phyloP scores from a whole-genome alignment of 2,888 invertebrate species.

The Spodoptera exigua region DNA sequence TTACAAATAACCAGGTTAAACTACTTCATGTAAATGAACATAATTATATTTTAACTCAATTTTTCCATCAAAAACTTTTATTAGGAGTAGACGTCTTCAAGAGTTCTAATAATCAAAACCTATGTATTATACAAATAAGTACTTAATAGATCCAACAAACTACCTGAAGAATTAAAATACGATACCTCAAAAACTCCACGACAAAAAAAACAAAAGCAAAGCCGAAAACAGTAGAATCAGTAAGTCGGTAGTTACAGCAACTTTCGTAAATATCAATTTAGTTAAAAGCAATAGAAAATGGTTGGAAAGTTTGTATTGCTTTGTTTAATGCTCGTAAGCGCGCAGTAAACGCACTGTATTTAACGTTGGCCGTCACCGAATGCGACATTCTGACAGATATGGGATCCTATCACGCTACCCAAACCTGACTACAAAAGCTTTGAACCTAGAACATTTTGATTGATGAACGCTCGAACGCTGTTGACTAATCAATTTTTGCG shows the following conservation, averaged over 20 bases:
- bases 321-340: constrained; percentile 65
- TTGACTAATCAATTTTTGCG: constrained; percentile 28
- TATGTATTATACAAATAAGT: no score
- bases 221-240: neutral
- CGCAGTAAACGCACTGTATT: constrained; percentile 63
- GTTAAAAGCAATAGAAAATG: constrained; percentile 53
- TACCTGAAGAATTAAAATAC: no score
- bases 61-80: no score
- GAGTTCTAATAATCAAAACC: no score
- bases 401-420: constrained; percentile 74
- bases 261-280: constrained; percentile 54
- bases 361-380: constrained; percentile 65
- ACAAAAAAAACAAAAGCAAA: neutral
- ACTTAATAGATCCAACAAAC: no score
- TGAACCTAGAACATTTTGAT: constrained; percentile 33
- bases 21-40: no score
- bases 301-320: constrained; percentile 58
- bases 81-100: no score
- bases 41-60: no score
- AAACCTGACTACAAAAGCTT: constrained; percentile 29
- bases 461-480: constrained; percentile 30
- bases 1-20: no score
- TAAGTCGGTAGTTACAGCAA: neutral
- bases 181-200: no score
- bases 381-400: constrained; percentile 77